Percentiles rank a stretch among this genome's conserved stretches.
Evolutionary conservation across 2,113 vertebrate species (phyloP).

Genomic region (Zosterops borbonicus): DNA sequence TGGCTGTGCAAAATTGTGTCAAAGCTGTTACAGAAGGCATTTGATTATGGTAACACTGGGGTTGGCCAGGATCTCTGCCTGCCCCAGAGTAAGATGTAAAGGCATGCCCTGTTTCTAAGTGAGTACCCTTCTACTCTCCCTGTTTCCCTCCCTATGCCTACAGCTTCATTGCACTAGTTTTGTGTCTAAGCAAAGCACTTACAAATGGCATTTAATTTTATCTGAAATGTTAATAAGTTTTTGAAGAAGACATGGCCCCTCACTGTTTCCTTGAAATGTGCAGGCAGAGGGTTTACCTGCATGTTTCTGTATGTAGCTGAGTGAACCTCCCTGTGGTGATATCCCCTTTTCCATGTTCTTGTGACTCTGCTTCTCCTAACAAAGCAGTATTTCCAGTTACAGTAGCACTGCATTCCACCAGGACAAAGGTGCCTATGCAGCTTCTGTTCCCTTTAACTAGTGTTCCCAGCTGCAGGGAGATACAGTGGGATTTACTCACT

Average conservation of each 20-base stretch:
- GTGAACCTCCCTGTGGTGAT: not conserved
- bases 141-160: not conserved
- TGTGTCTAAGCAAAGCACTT: not conserved
- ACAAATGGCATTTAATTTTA: not conserved
- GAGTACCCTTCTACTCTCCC: not conserved
- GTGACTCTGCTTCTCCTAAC: not conserved
- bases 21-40: not conserved
- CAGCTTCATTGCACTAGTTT: not conserved
- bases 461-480: not conserved
- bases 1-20: not conserved
- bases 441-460: not conserved
- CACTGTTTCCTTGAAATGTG: not conserved
- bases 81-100: not conserved
- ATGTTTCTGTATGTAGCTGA: not conserved
- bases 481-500: not conserved
- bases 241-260: not conserved
- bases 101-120: accelerated
- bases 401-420: not conserved
- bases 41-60: accelerated
- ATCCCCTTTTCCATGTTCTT: not conserved
- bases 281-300: not conserved
- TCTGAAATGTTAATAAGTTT: not conserved
- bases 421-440: not conserved
- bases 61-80: not conserved
- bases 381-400: not conserved